Percentiles rank a stretch among this genome's conserved stretches.
Conservation (phyloP, 2,888 invertebrate species). For the Andrena trimmerana region DNA sequence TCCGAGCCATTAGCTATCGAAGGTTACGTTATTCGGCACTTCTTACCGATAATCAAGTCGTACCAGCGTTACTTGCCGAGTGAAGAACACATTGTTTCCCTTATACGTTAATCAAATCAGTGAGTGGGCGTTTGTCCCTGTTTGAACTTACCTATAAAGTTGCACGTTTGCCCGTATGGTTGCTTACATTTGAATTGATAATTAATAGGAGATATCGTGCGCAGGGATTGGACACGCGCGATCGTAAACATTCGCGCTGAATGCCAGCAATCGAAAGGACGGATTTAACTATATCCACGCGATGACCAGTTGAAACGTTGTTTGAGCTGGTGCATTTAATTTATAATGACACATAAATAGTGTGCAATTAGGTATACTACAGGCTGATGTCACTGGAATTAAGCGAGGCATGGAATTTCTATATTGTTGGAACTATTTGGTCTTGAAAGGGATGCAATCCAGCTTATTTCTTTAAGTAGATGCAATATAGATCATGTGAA, state of each 20-base stretch:
- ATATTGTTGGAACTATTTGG: neutral
- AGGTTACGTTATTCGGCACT: neutral
- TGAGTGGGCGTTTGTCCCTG: constrained; percentile 69
- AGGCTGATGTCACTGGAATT: neutral
- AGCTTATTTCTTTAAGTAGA: too few species aligned
- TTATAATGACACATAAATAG: neutral
- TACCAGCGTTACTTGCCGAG: constrained; percentile 52
- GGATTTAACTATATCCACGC: constrained; percentile 52
- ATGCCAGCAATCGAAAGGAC: constrained; percentile 52
- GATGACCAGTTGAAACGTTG: constrained; percentile 13
- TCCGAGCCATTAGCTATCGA: constrained; percentile 20
- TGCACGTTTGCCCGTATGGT: neutral
- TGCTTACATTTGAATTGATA: constrained; percentile 59
- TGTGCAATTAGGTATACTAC: too few species aligned
- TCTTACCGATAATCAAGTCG: neutral
- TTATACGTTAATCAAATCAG: constrained; percentile 64
- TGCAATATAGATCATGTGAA: too few species aligned
- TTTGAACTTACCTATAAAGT: constrained; percentile 5
- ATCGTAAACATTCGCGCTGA: constrained; percentile 64
- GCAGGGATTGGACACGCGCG: constrained; percentile 64
- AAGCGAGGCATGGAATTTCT: neutral
- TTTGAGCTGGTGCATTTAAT: constrained; percentile 27
- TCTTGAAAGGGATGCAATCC: too few species aligned
- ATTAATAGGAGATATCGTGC: constrained; percentile 76
- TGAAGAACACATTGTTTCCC: constrained; percentile 61